Percentiles rank a stretch among this genome's conserved stretches.
phyloP scores from a whole-genome alignment of 2,888 invertebrate species.

The Drosophila fulvimacula region DNA sequence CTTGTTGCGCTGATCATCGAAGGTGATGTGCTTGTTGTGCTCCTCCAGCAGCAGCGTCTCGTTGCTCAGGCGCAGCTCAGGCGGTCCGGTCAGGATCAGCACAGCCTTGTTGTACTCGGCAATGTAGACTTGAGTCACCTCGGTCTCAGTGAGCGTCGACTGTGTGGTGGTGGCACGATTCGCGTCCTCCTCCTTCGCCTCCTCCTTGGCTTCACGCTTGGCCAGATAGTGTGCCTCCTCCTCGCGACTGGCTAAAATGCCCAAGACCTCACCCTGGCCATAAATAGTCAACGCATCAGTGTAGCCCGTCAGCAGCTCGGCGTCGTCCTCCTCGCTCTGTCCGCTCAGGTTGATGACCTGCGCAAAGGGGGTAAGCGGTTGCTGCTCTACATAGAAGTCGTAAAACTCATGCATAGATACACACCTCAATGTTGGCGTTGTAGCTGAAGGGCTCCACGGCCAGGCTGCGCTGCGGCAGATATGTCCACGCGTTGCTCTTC shows the following conservation, averaged over 20 bases:
- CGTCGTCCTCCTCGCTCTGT: conserved; percentile 87
- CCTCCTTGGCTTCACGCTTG: conserved; percentile 80
- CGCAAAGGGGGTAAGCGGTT: conserved; percentile 8
- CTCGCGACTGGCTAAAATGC: conserved; percentile 86
- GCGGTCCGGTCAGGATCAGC: conserved; percentile 86
- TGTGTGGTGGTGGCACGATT: conserved; percentile 76
- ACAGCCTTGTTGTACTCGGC: conserved; percentile 86
- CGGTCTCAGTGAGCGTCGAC: conserved; percentile 79
- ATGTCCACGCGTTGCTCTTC: conserved; percentile 85
- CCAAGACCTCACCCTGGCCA: conserved; percentile 87
- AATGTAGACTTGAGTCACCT: conserved; percentile 86
- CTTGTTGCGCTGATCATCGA: conserved; percentile 78
- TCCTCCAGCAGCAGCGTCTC: conserved; percentile 68
- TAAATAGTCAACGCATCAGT: conserved; percentile 87
- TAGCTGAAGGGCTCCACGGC: conserved; percentile 87
- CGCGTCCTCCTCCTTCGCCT: conserved; percentile 61
- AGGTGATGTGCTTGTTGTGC: conserved; percentile 79
- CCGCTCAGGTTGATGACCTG: conserved; percentile 86
- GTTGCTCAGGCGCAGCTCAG: conserved; percentile 84
- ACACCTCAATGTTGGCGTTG: conserved; percentile 87
- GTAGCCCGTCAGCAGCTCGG: conserved; percentile 87
- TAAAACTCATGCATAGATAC: conserved; percentile 28
- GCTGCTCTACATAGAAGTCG: neutral
- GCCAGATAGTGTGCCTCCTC: conserved; percentile 82
- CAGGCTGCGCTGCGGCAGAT: conserved; percentile 87